Conservation (phyloP, 2,888 invertebrate genomes). For the Cinara cedri region DNA sequence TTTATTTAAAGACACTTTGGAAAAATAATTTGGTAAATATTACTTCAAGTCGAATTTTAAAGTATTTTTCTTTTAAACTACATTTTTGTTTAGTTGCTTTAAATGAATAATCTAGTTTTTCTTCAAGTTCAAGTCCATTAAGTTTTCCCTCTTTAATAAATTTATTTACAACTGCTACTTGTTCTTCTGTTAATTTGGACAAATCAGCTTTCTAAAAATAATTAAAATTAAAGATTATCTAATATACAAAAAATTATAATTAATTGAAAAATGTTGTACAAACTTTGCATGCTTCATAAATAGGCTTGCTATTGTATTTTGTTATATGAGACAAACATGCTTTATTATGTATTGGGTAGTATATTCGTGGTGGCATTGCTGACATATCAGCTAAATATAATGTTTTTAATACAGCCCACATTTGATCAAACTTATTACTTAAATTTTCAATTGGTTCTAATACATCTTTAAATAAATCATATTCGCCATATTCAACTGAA, state of each 20-base stretch:
- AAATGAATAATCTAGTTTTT: slow-evolving; percentile 67
- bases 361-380: slow-evolving; percentile 79
- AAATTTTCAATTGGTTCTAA: slow-evolving; percentile 78
- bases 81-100: slow-evolving; percentile 67
- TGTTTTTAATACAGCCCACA: slow-evolving; percentile 87
- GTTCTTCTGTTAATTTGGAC: slow-evolving; percentile 66
- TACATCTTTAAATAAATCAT: slow-evolving; percentile 72
- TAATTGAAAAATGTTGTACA: slow-evolving; percentile 38
- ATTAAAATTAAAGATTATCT: neutral
- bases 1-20: neutral
- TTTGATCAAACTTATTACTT: slow-evolving; percentile 76
- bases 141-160: slow-evolving; percentile 81
- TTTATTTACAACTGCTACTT: slow-evolving; percentile 77
- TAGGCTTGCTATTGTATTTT: slow-evolving; percentile 74
- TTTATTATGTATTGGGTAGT: slow-evolving; percentile 79
- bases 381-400: slow-evolving; percentile 80
- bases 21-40: neutral
- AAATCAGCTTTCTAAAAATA: slow-evolving; percentile 63
- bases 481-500: slow-evolving; percentile 63
- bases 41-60: slow-evolving; percentile 72
- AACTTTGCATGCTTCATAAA: slow-evolving; percentile 73
- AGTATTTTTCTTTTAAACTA: slow-evolving; percentile 68
- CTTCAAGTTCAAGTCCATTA: slow-evolving; percentile 77
- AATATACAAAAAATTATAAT: slow-evolving; percentile 7
- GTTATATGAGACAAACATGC: slow-evolving; percentile 75